phyloP scores from a whole-genome alignment of 2,888 invertebrate genomes.

The Cataglyphis albicans region DNA sequence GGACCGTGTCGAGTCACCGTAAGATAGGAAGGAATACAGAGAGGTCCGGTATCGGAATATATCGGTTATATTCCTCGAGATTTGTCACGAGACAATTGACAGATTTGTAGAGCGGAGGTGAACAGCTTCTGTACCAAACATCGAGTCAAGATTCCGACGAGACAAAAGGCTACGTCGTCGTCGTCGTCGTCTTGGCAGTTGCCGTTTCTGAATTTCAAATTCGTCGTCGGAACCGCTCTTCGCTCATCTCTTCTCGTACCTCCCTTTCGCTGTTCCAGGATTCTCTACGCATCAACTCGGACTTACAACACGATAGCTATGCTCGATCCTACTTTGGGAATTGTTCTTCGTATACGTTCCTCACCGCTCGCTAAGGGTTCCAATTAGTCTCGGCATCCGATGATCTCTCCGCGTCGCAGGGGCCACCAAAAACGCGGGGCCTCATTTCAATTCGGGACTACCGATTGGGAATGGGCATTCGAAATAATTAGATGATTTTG shows the following conservation, averaged over 20 bases:
- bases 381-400: constrained; percentile 85
- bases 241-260: constrained; percentile 20
- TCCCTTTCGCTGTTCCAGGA: constrained; percentile 25
- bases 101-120: constrained; percentile 83
- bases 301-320: constrained; percentile 44
- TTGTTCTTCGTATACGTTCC: constrained; percentile 67
- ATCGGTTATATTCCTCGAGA: constrained; percentile 78
- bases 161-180: constrained; percentile 76
- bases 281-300: constrained; percentile 50
- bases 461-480: constrained; percentile 84
- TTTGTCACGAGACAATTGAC: constrained; percentile 85
- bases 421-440: constrained; percentile 81
- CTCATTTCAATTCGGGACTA: constrained; percentile 81
- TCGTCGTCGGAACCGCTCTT: constrained; percentile 65
- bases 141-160: constrained; percentile 65
- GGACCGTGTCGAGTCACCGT: constrained; percentile 29
- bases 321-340: constrained; percentile 47
- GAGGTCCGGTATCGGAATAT: constrained; percentile 66
- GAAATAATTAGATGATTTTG: constrained; percentile 86
- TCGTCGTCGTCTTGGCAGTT: constrained; percentile 24
- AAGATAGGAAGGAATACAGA: constrained; percentile 1
- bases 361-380: constrained; percentile 78
- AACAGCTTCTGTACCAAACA: constrained; percentile 64
- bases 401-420: constrained; percentile 77
- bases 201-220: constrained; percentile 85